Evolutionary conservation across 2,113 vertebrate species (phyloP), one percentile per base, ranked within the genome.

Genomic region (Corydoras maculifer): DNA sequence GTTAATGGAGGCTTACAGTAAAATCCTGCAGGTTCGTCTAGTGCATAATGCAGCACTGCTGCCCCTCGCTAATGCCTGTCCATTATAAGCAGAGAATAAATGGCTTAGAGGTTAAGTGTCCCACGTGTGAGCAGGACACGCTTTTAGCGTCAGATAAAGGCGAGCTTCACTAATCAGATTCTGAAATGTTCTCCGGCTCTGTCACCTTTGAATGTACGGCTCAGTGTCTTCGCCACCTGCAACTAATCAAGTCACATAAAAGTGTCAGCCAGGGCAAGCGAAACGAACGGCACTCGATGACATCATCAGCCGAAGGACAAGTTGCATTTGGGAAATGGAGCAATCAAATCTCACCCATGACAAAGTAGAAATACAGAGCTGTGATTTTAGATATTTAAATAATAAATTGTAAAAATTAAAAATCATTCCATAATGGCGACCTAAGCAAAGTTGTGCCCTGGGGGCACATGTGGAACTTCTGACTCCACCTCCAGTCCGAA

Each of bases 81-180:
- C 61, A 18, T 8, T 43, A 3, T 3, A 9, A 9, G 60, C 14
- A 32, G 32, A 59, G n/a, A 18, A 9, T 7, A 13, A 58, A 12
- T 58, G 30, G 10, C 35, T 68, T 31, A 31, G 2, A 58, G 53
- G 15, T 9, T 1, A 43, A 14, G n/a, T 9, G 25, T 61, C 30
- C 29, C 9, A 13, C 68, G 14, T 12, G 64, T 32, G 48, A 35
- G 58, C 14, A 13, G 29, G 14, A 61, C 25, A 15, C n/a, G 3
- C 18, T 2, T 29, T 59, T 5, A 30, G 58, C n/a, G n/a, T 15
- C 54, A 6, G 54, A 59, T 70, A 25, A 30, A 54, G 48, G 14
- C 12, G 25, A 53, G 48, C 9, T 12, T 7, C 48, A 15, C 59
- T 53, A 70, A 62, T 32, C 18, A 14, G 68, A 69, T 61, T 61